A percentile compares a stretch with the other conserved stretches of the same genome.
Conservation (phyloP, 2,888 invertebrate genomes). For the Aleiodes leptofemur region DNA sequence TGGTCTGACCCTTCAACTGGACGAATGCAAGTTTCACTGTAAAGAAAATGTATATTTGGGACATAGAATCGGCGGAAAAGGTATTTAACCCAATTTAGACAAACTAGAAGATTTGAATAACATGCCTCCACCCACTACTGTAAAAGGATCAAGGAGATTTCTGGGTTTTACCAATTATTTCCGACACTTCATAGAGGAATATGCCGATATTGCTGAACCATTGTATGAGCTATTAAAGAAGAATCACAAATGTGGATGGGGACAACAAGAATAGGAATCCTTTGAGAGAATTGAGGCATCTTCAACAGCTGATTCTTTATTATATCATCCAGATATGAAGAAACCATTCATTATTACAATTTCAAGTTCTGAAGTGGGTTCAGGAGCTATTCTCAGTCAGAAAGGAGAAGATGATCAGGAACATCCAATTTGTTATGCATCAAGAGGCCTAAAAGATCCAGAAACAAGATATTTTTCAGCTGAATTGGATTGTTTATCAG, state of each 20-base stretch:
- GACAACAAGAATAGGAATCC: too few relatives aligned
- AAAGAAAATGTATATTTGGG: not conserved
- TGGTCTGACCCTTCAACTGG: not conserved
- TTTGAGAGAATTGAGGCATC: too few relatives aligned
- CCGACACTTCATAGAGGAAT: conserved; percentile 55
- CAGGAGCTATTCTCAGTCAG: too few relatives aligned
- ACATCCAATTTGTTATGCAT: too few relatives aligned
- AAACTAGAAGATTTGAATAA: not conserved
- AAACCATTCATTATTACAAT: too few relatives aligned
- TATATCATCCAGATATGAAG: too few relatives aligned
- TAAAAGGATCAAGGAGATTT: not conserved
- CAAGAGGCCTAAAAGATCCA: not conserved
- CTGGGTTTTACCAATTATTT: too few relatives aligned
- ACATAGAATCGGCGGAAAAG: not conserved
- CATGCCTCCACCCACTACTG: not conserved
- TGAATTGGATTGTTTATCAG: conserved; percentile 30
- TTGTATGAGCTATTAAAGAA: conserved; percentile 57
- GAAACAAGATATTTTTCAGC: not conserved
- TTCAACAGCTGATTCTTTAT: too few relatives aligned
- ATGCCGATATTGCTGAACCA: conserved; percentile 55
- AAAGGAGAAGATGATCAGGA: too few relatives aligned
- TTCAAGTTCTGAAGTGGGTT: too few relatives aligned
- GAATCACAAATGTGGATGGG: conserved; percentile 50
- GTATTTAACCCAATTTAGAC: not conserved
- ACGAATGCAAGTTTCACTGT: not conserved